These are phyloP conservation scores for Cephonodes hylas DNA, from an alignment of 2,888 invertebrate species.

Conservation along the genomic window DNA sequence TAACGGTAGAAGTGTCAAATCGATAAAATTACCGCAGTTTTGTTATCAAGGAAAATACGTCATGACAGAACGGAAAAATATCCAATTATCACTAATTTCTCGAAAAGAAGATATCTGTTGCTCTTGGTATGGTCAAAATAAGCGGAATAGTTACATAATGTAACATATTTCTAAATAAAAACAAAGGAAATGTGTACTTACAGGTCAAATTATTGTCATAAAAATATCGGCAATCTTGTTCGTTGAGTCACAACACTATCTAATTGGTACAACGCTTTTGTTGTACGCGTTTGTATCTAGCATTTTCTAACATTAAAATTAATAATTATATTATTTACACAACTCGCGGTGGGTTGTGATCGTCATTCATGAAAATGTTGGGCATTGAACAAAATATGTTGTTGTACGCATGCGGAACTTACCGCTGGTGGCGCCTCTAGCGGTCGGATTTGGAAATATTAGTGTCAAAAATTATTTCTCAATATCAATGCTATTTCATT, in stretches of 20 bases:
- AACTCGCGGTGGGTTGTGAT: conserved; percentile 58
- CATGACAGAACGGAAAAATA: not conserved
- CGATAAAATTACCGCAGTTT: conserved; percentile 82
- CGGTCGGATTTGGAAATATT: conserved; percentile 25
- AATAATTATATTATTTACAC: conserved; percentile 49
- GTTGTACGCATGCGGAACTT: conserved; percentile 64
- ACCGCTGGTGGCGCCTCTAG: conserved; percentile 36
- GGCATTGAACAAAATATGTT: conserved; percentile 57
- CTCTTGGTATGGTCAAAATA: not conserved
- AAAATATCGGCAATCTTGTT: conserved; percentile 52
- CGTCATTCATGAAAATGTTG: conserved; percentile 75
- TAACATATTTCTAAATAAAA: conserved; percentile 35
- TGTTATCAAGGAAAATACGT: conserved; percentile 58
- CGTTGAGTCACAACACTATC: conserved; percentile 63
- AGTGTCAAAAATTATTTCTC: not conserved
- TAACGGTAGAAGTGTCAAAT: conserved; percentile 68
- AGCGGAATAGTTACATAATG: conserved; percentile 28
- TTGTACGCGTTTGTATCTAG: conserved; percentile 51
- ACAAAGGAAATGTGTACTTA: conserved; percentile 51
- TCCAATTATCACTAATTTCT: not conserved
- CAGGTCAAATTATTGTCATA: conserved; percentile 65
- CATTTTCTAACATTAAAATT: conserved; percentile 70
- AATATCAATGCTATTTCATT: not conserved
- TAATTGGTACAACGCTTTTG: conserved; percentile 65
- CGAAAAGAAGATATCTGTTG: not conserved